Evolutionary conservation across 2,888 invertebrate genomes (phyloP).

Genomic region (Euzophera pinguis): DNA sequence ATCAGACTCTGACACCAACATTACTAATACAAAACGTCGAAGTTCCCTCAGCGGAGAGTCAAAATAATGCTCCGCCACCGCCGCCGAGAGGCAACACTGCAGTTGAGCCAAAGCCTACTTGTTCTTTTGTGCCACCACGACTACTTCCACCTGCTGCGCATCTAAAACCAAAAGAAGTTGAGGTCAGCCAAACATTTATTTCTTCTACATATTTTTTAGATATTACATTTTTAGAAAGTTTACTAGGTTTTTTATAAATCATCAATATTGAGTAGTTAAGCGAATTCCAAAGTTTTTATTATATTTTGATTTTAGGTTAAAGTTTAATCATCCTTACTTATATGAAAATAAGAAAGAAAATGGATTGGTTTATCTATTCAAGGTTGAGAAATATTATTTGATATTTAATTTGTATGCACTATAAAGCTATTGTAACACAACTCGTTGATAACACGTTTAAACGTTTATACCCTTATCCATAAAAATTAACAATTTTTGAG

Average conservation of each 20-base stretch:
- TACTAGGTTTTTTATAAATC: too few species aligned
- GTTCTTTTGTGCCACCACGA: slow-evolving; percentile 54
- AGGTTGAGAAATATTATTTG: not conserved
- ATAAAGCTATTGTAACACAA: too few species aligned
- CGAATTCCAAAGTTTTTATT: slow-evolving; percentile 65
- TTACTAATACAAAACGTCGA: slow-evolving; percentile 56
- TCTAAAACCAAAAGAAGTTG: slow-evolving; percentile 71
- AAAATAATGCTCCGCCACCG: slow-evolving; percentile 40
- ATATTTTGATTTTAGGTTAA: slow-evolving; percentile 71
- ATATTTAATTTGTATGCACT: too few species aligned
- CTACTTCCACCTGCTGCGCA: slow-evolving; percentile 42
- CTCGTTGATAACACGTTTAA: too few species aligned
- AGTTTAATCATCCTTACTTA: slow-evolving; percentile 39
- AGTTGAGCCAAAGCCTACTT: slow-evolving; percentile 60
- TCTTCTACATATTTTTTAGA: not conserved
- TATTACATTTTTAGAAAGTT: not conserved
- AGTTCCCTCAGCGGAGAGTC: slow-evolving; percentile 35
- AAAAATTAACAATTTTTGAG: too few species aligned
- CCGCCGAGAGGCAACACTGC: slow-evolving; percentile 31
- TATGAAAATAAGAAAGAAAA: too few species aligned
- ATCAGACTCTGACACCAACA: slow-evolving; percentile 44
- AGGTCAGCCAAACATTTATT: slow-evolving; percentile 58
- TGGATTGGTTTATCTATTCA: not conserved
- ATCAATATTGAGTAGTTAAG: too few species aligned
- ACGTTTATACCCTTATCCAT: too few species aligned